Evolutionary conservation across 2,797 vertebrate species (phyloP).

Genomic region (Alcedo quadribrachys): DNA sequence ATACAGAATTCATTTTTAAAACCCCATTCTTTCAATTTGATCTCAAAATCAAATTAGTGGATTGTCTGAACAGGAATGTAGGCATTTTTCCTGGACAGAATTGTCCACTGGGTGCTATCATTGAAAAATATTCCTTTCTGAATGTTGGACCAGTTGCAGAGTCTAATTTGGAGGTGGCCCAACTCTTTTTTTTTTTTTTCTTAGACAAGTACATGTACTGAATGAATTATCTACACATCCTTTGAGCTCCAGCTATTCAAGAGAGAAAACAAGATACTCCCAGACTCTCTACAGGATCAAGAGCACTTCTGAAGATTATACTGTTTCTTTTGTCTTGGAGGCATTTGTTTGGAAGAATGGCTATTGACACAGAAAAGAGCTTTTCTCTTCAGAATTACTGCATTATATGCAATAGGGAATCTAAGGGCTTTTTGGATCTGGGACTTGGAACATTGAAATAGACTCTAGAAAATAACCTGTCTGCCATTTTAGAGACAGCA

Average conservation of each 20-base stretch:
- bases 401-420: neutral
- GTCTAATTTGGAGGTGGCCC: neutral
- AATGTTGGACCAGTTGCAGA: neutral
- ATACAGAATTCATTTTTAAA: neutral
- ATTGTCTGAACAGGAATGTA: neutral
- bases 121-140: neutral
- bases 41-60: neutral
- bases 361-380: neutral
- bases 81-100: neutral
- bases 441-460: neutral
- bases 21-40: neutral
- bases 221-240: neutral
- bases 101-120: neutral
- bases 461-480: neutral
- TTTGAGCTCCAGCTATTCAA: constrained; percentile 1
- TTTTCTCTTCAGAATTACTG: neutral
- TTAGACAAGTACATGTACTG: neutral
- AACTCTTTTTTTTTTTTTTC: neutral
- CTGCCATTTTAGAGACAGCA: neutral
- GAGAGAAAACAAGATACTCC: neutral
- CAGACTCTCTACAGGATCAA: neutral
- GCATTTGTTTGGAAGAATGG: neutral
- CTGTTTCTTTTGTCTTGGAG: neutral
- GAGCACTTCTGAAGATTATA: neutral
- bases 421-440: neutral